Evolutionary conservation across 2,888 invertebrate species (phyloP).

Genomic region (Opisthograptis luteolata): DNA sequence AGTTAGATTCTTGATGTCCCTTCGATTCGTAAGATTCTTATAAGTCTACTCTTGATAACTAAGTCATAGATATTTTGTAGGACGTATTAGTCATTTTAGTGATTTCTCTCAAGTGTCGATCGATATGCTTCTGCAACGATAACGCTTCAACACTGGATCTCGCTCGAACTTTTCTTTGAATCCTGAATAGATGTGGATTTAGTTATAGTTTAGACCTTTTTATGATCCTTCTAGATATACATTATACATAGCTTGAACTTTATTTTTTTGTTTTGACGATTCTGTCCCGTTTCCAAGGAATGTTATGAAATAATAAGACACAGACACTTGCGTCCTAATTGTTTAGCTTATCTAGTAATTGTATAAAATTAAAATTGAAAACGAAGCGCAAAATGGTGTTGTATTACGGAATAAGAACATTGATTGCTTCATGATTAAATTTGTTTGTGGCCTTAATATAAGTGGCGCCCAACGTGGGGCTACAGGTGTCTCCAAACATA

Average conservation of each 20-base stretch:
- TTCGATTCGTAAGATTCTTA: conserved; percentile 60
- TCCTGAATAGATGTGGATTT: conserved; percentile 57
- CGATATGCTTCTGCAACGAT: conserved; percentile 46
- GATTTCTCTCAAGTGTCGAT: conserved; percentile 53
- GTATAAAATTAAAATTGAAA: conserved; percentile 44
- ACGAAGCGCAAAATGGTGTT: conserved; percentile 67
- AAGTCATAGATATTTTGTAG: conserved; percentile 74
- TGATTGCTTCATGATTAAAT: conserved; percentile 72
- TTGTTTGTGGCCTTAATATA: conserved; percentile 82
- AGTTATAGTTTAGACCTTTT: conserved; percentile 53
- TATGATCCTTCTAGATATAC: conserved; percentile 36
- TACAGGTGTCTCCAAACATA: conserved; percentile 54
- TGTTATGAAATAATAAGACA: conserved; percentile 44
- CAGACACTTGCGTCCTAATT: conserved; percentile 70
- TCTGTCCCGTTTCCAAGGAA: conserved; percentile 25
- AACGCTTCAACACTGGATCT: conserved; percentile 75
- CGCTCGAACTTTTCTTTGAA: conserved; percentile 64
- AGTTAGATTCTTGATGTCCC: conserved; percentile 53
- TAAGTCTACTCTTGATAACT: conserved; percentile 73
- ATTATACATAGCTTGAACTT: conserved; percentile 24
- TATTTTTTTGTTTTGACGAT: conserved; percentile 13
- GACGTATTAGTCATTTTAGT: conserved; percentile 58
- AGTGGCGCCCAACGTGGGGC: conserved; percentile 71
- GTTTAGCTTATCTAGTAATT: conserved; percentile 51
- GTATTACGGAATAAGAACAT: conserved; percentile 54